Evolutionary conservation across 1,140 invertebrate genomes (phyloP).

Genomic region (Drosophila baimaii): DNA sequence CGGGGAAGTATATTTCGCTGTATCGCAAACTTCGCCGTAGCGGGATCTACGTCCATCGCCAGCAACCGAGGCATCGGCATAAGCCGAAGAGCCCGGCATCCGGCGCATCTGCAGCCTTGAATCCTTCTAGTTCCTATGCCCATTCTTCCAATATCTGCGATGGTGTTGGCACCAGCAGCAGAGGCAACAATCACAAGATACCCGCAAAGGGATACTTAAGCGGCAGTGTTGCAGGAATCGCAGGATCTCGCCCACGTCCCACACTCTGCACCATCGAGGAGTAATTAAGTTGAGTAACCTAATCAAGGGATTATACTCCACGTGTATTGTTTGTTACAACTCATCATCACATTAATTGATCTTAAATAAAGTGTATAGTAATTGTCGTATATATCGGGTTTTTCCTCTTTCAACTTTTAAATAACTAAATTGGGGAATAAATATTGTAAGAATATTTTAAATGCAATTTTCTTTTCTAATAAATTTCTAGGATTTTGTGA

Average conservation of each 20-base stretch:
- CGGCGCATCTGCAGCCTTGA: conserved; percentile 18
- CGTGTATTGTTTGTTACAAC: neutral
- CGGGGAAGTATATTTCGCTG: conserved; percentile 92
- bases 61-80: conserved; percentile 53
- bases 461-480: too few relatives aligned
- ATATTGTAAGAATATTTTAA: too few relatives aligned
- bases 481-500: neutral
- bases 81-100: conserved; percentile 13
- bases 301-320: neutral
- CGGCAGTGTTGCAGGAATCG: conserved; percentile 44
- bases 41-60: conserved; percentile 85
- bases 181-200: conserved; percentile 11
- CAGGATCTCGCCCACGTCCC: conserved; percentile 51
- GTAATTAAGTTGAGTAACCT: conserved; percentile 18
- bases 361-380: conserved; percentile 14
- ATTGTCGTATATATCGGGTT: neutral
- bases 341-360: neutral
- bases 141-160: conserved; percentile 16
- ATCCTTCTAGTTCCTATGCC: conserved; percentile 33
- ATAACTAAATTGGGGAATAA: too few relatives aligned
- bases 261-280: conserved; percentile 80
- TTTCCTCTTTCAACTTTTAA: neutral
- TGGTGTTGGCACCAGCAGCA: conserved; percentile 7
- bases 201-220: conserved; percentile 35
- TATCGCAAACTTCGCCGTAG: conserved; percentile 88